A percentile compares a stretch with the other conserved stretches of the same genome.
These are phyloP conservation scores for Prenolepis imparis DNA, from an alignment of 2,888 invertebrate genomes.

Conservation along the genomic window DNA sequence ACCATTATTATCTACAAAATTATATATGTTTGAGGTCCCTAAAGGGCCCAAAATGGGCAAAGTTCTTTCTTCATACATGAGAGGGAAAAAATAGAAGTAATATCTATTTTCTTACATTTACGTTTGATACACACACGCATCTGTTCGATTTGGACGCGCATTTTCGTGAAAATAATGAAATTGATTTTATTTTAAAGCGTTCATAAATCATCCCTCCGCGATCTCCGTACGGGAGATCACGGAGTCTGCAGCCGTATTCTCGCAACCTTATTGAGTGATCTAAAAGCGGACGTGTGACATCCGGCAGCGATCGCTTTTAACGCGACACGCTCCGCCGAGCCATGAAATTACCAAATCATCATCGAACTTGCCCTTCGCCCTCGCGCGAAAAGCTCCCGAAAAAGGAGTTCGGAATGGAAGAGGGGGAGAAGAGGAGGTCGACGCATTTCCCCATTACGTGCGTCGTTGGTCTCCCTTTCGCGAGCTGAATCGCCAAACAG, in stretches of 20 bases:
- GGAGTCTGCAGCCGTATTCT: neutral
- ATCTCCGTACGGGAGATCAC: no score
- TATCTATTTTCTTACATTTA: neutral
- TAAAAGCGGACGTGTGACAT: slow-evolving; percentile 52
- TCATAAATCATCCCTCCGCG: slow-evolving; percentile 19
- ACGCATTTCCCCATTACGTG: slow-evolving; percentile 71
- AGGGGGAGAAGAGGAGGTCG: neutral
- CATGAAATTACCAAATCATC: slow-evolving; percentile 78
- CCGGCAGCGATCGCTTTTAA: slow-evolving; percentile 63
- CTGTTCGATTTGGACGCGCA: neutral
- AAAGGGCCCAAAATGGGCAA: no score
- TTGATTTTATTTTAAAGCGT: slow-evolving; percentile 38
- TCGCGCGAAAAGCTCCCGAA: slow-evolving; percentile 34
- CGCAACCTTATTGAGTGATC: slow-evolving; percentile 44
- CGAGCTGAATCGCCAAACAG: slow-evolving; percentile 70
- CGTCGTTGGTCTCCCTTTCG: slow-evolving; percentile 61
- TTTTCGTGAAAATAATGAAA: slow-evolving; percentile 11
- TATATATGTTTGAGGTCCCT: no score
- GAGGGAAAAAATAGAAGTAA: no score
- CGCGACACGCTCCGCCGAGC: slow-evolving; percentile 72
- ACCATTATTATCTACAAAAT: no score
- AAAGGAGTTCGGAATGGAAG: slow-evolving; percentile 54
- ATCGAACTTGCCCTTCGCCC: slow-evolving; percentile 70
- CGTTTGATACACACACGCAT: neutral
- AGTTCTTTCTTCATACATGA: neutral